Evolutionary conservation across 2,888 invertebrate species (phyloP).

Genomic region (Plebejus melissa): DNA sequence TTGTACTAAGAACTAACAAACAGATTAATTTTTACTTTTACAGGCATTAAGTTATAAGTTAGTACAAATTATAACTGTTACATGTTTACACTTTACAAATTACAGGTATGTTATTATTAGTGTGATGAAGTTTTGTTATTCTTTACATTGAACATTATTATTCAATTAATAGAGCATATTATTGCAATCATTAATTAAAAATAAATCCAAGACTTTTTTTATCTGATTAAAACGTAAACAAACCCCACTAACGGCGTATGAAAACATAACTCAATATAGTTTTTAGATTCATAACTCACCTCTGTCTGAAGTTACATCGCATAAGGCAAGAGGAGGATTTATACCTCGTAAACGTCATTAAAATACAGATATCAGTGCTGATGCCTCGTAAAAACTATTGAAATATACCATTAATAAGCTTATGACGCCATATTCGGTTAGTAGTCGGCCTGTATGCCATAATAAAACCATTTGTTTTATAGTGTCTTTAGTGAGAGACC

Average conservation of each 20-base stretch:
- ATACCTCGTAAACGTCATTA: slow-evolving; percentile 1
- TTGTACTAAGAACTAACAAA: too few species aligned
- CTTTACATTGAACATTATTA: too few species aligned
- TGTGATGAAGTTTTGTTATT: too few species aligned
- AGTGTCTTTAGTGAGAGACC: slow-evolving; percentile 25
- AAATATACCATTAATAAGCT: slow-evolving; percentile 25
- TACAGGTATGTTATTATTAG: too few species aligned
- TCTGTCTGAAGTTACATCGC: background rate
- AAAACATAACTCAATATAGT: background rate
- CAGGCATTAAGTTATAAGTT: too few species aligned
- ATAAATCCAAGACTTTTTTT: background rate
- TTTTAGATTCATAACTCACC: background rate
- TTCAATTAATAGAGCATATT: background rate
- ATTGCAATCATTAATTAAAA: background rate
- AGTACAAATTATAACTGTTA: too few species aligned
- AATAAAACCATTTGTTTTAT: slow-evolving; percentile 33
- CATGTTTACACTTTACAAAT: too few species aligned
- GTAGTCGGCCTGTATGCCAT: slow-evolving; percentile 28
- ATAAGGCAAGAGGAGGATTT: background rate
- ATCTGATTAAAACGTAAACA: background rate
- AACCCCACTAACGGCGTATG: background rate
- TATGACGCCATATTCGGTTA: slow-evolving; percentile 29
- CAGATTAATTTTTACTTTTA: too few species aligned
- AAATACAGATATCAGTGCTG: slow-evolving; percentile 24
- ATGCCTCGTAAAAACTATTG: slow-evolving; percentile 12